These are phyloP conservation scores for Drosophila tsacasi DNA, from an alignment of 1,140 invertebrate genomes.

Conservation along the genomic window DNA sequence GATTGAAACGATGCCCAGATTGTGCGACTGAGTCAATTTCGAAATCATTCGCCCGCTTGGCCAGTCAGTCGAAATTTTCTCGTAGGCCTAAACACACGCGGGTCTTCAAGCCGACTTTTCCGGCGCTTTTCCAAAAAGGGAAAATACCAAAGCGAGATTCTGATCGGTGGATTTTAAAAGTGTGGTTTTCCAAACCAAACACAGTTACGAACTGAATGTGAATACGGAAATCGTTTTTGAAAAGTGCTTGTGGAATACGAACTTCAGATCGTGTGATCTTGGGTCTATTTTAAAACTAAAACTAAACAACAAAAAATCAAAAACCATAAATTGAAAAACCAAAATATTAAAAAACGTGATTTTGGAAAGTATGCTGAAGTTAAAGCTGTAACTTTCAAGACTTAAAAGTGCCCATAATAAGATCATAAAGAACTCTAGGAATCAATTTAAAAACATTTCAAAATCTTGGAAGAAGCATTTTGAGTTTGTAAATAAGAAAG, in stretches of 20 bases:
- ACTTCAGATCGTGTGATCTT: constrained; percentile 1
- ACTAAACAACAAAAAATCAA: not conserved
- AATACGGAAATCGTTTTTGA: constrained; percentile 14
- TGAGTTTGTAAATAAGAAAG: not conserved
- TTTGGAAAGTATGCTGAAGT: not conserved
- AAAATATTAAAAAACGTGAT: not conserved
- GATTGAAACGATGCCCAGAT: constrained; percentile 52
- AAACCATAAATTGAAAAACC: no score
- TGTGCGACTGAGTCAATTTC: constrained; percentile 74
- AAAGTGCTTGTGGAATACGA: constrained; percentile 4
- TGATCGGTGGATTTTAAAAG: constrained; percentile 16
- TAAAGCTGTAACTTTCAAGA: not conserved
- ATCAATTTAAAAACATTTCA: not conserved
- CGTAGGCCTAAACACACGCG: constrained; percentile 84
- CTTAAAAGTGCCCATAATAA: not conserved
- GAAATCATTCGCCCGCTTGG: constrained; percentile 76
- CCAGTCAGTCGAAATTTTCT: constrained; percentile 33
- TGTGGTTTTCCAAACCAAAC: constrained; percentile 1
- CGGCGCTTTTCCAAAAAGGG: constrained; percentile 14
- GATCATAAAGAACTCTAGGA: not conserved
- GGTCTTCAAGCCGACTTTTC: constrained; percentile 35
- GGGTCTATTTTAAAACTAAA: not conserved
- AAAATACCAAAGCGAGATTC: constrained; percentile 24
- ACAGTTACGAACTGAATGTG: not conserved
- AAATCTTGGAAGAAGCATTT: not conserved